A percentile compares a stretch with the other conserved stretches of the same genome.
Evolutionary conservation across 1,140 invertebrate genomes (phyloP).

Genomic region (Octopus bimaculoides): DNA sequence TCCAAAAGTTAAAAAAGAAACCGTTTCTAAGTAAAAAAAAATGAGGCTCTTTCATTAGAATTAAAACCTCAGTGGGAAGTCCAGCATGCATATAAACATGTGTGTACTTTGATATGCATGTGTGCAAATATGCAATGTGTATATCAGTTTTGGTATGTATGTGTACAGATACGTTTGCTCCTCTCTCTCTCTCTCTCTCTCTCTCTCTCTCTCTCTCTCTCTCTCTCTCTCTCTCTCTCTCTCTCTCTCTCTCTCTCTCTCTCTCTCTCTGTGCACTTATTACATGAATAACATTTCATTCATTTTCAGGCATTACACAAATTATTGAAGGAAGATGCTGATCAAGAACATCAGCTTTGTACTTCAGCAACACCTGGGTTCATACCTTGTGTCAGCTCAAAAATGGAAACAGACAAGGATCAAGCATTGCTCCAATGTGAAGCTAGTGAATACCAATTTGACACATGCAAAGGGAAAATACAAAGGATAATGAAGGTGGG

Average conservation of each 20-base stretch:
- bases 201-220: not conserved
- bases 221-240: not conserved
- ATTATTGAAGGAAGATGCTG: slow-evolving; percentile 34
- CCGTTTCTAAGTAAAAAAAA: no score
- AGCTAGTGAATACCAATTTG: not conserved
- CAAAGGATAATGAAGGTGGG: no score
- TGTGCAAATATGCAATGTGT: no score
- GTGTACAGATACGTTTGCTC: no score
- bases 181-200: not conserved
- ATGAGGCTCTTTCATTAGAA: no score
- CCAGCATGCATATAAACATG: no score
- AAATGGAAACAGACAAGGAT: not conserved
- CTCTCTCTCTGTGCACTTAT: not conserved
- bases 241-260: not conserved
- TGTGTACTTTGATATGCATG: no score
- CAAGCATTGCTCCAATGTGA: not conserved
- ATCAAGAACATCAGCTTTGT: slow-evolving; percentile 27
- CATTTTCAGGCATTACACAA: slow-evolving; percentile 38
- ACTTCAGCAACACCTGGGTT: slow-evolving; percentile 35
- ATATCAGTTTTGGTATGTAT: no score
- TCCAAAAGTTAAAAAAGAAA: no score
- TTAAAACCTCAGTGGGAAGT: no score
- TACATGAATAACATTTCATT: not conserved
- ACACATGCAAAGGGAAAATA: no score
- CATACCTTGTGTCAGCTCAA: not conserved